Evolutionary conservation across 2,888 invertebrate species (phyloP).

Genomic region (Macaria notata): DNA sequence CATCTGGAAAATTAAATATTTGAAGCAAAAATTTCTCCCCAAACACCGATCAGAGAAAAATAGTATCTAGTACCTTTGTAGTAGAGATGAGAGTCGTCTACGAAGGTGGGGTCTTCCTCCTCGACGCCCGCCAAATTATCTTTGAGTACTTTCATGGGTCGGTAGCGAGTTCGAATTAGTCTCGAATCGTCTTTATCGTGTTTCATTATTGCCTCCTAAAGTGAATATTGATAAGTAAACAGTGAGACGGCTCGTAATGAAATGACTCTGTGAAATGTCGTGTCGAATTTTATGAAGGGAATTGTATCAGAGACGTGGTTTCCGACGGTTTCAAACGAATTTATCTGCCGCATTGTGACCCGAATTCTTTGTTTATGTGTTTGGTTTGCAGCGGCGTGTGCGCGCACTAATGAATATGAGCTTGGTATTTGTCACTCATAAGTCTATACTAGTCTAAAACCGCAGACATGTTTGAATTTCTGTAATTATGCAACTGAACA

Average conservation of each 20-base stretch:
- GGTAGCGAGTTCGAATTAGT: constrained; percentile 69
- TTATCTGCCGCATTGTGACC: too few relatives aligned
- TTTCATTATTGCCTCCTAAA: constrained; percentile 63
- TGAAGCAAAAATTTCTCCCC: constrained; percentile 20
- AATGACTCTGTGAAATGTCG: constrained; percentile 27
- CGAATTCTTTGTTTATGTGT: too few relatives aligned
- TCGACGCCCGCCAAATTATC: constrained; percentile 65
- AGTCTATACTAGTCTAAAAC: too few relatives aligned
- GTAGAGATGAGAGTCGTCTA: constrained; percentile 74
- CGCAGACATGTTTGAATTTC: too few relatives aligned
- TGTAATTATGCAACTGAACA: too few relatives aligned
- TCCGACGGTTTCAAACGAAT: too few relatives aligned
- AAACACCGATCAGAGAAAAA: constrained; percentile 8
- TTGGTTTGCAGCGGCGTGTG: too few relatives aligned
- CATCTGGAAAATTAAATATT: constrained; percentile 52
- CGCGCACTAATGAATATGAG: too few relatives aligned
- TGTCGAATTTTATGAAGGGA: constrained; percentile 13
- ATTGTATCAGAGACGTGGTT: background rate
- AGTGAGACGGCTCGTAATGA: constrained; percentile 22
- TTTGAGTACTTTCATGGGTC: constrained; percentile 75
- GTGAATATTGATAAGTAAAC: constrained; percentile 37
- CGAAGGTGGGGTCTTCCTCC: constrained; percentile 69
- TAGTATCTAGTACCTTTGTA: constrained; percentile 59
- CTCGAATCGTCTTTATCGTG: constrained; percentile 70
- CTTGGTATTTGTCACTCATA: too few relatives aligned